These are phyloP conservation scores for Zaprionus ghesquierei DNA, from an alignment of 1,140 invertebrate genomes.

Conservation along the genomic window DNA sequence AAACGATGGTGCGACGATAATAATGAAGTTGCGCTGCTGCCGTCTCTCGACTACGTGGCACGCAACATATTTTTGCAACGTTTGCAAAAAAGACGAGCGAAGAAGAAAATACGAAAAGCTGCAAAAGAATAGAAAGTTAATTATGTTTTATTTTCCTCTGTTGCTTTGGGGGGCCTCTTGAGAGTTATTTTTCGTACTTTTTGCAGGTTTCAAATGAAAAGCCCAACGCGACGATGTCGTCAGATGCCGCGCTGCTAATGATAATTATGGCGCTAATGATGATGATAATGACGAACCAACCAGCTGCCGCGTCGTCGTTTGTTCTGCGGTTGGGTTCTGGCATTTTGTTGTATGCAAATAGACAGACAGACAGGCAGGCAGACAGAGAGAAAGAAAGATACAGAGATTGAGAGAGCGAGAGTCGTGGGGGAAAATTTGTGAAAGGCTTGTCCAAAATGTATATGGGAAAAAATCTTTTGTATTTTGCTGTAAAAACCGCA, in stretches of 20 bases:
- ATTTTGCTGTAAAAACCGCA: constrained; percentile 58
- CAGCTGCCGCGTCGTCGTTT: constrained; percentile 24
- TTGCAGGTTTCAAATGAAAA: constrained; percentile 54
- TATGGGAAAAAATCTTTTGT: constrained; percentile 66
- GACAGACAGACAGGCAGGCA: neutral
- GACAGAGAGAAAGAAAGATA: neutral
- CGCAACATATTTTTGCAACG: constrained; percentile 17
- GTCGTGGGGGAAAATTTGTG: constrained; percentile 48
- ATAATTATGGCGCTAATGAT: constrained; percentile 26
- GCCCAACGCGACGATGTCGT: constrained; percentile 56
- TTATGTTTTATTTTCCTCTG: constrained; percentile 56
- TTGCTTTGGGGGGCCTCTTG: constrained; percentile 33
- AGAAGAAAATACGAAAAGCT: constrained; percentile 8
- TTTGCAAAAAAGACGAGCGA: neutral
- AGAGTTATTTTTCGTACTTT: constrained; percentile 41
- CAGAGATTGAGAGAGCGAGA: neutral
- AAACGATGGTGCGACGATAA: constrained; percentile 16
- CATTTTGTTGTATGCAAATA: constrained; percentile 55
- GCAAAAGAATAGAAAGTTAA: constrained; percentile 67
- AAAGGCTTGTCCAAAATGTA: constrained; percentile 70
- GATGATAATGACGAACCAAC: constrained; percentile 31
- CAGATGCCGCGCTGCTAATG: constrained; percentile 6
- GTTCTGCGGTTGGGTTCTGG: constrained; percentile 56
- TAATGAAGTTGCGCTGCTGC: constrained; percentile 14
- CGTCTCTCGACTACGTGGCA: constrained; percentile 12